These are phyloP conservation scores for Acleris cristana DNA, from an alignment of 2,888 invertebrate genomes.

Conservation along the genomic window DNA sequence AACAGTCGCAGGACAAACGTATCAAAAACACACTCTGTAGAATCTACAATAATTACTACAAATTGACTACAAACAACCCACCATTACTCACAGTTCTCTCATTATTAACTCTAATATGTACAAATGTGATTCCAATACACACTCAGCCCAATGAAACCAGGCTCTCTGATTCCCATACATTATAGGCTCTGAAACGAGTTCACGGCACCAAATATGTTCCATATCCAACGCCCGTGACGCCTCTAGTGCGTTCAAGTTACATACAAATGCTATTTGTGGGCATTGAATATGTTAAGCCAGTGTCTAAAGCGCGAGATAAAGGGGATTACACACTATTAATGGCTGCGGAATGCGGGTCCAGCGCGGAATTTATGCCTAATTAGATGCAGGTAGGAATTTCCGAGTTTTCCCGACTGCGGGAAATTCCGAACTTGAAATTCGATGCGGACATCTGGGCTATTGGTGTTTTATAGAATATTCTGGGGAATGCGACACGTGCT, in stretches of 20 bases:
- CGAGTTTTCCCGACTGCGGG: background rate
- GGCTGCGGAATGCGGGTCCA: slow-evolving; percentile 54
- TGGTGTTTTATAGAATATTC: too few relatives aligned
- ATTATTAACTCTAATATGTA: slow-evolving; percentile 32
- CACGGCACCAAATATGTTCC: too few relatives aligned
- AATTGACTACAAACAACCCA: background rate
- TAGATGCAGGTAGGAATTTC: slow-evolving; percentile 40
- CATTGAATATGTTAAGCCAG: slow-evolving; percentile 43
- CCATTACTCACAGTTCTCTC: slow-evolving; percentile 10
- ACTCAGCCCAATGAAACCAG: slow-evolving; percentile 35
- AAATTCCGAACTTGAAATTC: background rate
- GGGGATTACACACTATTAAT: slow-evolving; percentile 72
- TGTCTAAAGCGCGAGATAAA: slow-evolving; percentile 55
- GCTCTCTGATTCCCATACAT: too few relatives aligned
- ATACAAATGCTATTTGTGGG: too few relatives aligned
- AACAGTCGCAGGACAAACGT: too few relatives aligned
- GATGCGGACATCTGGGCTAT: background rate
- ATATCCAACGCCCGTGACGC: too few relatives aligned
- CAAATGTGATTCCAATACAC: slow-evolving; percentile 50
- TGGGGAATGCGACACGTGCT: too few relatives aligned
- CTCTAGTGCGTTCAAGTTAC: too few relatives aligned
- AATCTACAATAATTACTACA: background rate
- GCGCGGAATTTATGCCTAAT: slow-evolving; percentile 43
- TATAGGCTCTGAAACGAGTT: too few relatives aligned
- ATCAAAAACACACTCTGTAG: too few relatives aligned